Evolutionary conservation across 2,888 invertebrate species (phyloP).

Genomic region (Lasioglossum marginatum): DNA sequence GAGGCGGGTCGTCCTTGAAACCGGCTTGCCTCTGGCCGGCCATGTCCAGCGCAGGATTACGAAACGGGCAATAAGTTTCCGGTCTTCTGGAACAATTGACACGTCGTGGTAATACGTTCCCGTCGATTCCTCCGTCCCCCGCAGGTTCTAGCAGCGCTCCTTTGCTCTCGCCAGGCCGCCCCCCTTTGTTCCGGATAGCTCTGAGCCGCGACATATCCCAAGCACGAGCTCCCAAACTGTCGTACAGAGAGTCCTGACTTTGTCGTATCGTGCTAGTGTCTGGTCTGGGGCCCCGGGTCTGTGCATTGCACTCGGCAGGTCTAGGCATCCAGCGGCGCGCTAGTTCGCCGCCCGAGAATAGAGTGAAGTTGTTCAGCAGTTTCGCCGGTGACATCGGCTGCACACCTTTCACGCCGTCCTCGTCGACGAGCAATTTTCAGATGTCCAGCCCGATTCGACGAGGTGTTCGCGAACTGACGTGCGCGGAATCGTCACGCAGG

Average conservation of each 20-base stretch:
- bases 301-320: constrained; percentile 56
- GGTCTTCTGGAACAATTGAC: constrained; percentile 77
- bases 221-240: constrained; percentile 71
- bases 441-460: constrained; percentile 13
- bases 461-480: constrained; percentile 6
- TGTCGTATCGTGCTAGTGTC: constrained; percentile 69
- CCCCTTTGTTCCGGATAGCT: constrained; percentile 39
- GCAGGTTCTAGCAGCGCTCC: background rate
- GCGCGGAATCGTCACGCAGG: background rate
- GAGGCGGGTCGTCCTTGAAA: constrained; percentile 63
- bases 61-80: constrained; percentile 68
- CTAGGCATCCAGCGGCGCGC: constrained; percentile 41
- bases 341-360: constrained; percentile 61
- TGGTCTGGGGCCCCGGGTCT: constrained; percentile 38
- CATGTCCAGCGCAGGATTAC: constrained; percentile 64
- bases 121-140: constrained; percentile 22
- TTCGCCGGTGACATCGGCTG: constrained; percentile 57
- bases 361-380: constrained; percentile 68
- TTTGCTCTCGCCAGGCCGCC: background rate
- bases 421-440: constrained; percentile 52
- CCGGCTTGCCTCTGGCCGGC: constrained; percentile 31
- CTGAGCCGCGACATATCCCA: constrained; percentile 62
- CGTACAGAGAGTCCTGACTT: constrained; percentile 72
- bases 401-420: constrained; percentile 40
- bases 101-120: constrained; percentile 72